Base-by-base conservation (phyloP, 1,140 invertebrate species). In the Alviniconcha marisindica region DNA sequence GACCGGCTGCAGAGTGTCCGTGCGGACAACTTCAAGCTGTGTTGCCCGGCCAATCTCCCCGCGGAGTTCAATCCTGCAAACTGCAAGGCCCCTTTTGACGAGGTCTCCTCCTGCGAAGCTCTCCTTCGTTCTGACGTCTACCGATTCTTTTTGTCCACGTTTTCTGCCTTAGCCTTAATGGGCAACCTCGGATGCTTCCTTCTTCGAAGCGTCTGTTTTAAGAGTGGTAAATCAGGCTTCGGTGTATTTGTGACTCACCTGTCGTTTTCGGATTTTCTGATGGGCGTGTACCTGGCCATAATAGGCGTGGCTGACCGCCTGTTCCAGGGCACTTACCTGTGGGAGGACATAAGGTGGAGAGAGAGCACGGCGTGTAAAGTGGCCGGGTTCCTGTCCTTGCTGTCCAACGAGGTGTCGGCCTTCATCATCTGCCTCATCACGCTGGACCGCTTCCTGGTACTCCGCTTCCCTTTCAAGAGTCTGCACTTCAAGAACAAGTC, bases 131-230 rank as follows among this genome's bases (percentile, higher is more conserved):
- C 28, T 24, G 14, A 48, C n/a, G 21, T 83, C 28, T 69, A 88
- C 0, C 60, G 82, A 24, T 42, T 83, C 0, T 83, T 78, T 48
- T 56, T 89, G 48, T 89, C 85, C 84, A 28, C 87, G 7, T 69
- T 87, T 0, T 86, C 83, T 15, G 21, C 84, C 31, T n/a, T 31
- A n/a, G 84, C 87, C 36, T n/a, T 89, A 5, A 18, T 85, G n/a
- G 88, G 88, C n/a, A 89, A 89, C 71, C 28, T 79, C 28, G 44
- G 36, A 14, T 84, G 86, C 38, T 82, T 89, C 14, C 31, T 83
- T 7, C 84, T 83, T 42, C 56, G 86, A n/a, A 28, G 12, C 0
- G 54, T 86, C n/a, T n/a, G n/a, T n/a, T n/a, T n/a, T n/a, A n/a
- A n/a, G n/a, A n/a, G n/a, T n/a, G n/a, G n/a, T n/a, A n/a, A n/a